Evolutionary conservation across 2,797 vertebrate genomes (phyloP).

Genomic region (Crenuchus spilurus): DNA sequence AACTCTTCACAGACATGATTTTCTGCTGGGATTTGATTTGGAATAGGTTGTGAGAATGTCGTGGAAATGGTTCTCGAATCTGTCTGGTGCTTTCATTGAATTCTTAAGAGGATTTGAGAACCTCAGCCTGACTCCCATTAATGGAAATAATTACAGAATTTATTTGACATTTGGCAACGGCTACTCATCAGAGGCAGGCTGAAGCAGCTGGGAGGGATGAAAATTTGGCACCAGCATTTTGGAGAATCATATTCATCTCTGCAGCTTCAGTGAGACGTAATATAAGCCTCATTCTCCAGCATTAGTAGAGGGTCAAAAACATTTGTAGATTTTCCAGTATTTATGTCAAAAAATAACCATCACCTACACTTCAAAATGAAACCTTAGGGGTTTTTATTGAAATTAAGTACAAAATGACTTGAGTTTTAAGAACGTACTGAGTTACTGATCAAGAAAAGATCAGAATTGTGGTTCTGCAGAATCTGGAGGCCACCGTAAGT

Average conservation of each 20-base stretch:
- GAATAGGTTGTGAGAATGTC: conserved; percentile 5
- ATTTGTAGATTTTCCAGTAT: background rate
- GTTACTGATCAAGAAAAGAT: too few species aligned
- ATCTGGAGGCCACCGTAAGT: too few species aligned
- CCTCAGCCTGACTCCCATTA: background rate
- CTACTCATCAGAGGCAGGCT: background rate
- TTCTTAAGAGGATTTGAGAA: conserved; percentile 22
- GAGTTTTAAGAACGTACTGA: too few species aligned
- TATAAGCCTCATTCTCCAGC: background rate
- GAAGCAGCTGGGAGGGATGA: background rate
- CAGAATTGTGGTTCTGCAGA: too few species aligned
- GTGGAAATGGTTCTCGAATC: background rate
- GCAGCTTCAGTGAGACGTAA: background rate
- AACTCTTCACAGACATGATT: background rate
- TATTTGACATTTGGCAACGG: conserved; percentile 4
- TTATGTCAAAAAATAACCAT: background rate
- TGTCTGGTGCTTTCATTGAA: conserved; percentile 4
- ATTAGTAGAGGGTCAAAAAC: background rate
- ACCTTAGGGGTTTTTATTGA: too few species aligned
- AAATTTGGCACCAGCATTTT: background rate
- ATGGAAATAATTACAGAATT: conserved; percentile 29
- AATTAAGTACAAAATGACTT: too few species aligned
- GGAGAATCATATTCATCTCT: background rate
- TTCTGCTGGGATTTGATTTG: background rate
- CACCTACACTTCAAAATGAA: too few species aligned